These are phyloP conservation scores for Ursus arctos DNA, from an alignment of 2,113 vertebrate species.

Conservation along the genomic window DNA sequence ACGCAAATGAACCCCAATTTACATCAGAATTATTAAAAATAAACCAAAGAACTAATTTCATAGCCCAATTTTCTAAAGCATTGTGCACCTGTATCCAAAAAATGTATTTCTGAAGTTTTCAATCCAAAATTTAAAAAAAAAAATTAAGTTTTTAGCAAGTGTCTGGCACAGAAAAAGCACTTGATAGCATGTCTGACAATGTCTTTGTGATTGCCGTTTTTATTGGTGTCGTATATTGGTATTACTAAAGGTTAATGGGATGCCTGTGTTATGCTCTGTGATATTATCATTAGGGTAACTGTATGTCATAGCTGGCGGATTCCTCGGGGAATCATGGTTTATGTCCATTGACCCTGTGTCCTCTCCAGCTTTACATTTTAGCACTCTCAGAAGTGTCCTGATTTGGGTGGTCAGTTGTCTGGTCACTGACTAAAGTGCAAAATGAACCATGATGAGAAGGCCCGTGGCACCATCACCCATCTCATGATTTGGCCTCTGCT, in stretches of 20 bases:
- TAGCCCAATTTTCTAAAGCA: background rate
- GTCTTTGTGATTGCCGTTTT: background rate
- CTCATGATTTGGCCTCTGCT: background rate
- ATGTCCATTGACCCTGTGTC: background rate
- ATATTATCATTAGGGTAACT: background rate
- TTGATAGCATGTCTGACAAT: background rate
- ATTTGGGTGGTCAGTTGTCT: background rate
- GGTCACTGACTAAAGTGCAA: background rate
- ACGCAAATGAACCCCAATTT: background rate
- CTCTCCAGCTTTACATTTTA: background rate
- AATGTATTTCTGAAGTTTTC: background rate
- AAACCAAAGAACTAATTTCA: background rate
- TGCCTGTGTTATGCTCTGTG: background rate
- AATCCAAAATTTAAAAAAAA: background rate
- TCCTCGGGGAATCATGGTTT: background rate
- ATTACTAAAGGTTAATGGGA: rapidly evolving
- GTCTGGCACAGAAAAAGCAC: background rate
- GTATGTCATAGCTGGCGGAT: background rate
- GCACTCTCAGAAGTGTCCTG: background rate
- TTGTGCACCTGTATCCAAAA: background rate
- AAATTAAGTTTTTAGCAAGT: background rate
- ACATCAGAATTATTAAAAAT: background rate
- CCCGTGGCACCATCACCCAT: too few species aligned
- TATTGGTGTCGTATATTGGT: background rate
- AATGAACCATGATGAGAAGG: background rate